Base-by-base conservation (phyloP, 2,797 vertebrate species). In the Anniella stebbinsi region DNA sequence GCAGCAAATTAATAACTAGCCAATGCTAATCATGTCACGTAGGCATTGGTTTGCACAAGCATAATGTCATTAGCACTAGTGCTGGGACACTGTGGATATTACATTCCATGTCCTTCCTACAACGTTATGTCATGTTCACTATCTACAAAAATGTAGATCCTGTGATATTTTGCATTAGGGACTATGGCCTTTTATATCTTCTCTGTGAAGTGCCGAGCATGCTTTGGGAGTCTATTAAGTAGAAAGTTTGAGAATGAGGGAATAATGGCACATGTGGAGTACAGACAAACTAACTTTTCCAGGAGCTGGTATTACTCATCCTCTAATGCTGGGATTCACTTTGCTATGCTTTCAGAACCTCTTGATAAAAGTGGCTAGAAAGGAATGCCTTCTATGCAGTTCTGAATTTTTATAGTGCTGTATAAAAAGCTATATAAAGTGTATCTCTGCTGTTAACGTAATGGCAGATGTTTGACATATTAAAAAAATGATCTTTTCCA, bases 281-380 rank as follows among this genome's bases (percentile, higher is more conserved):
- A 6, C 25, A 9, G 1, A 2, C 48, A 87, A 70, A 21, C 11
- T 4, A n/a, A 13, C 0, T 10, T 88, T 85, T 88, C 84, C 86
- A 92, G 51, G 1, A 2, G 2, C 57, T 84, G 76, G 60, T 28
- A 80, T 41, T 90, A 90, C 85, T 91, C 13, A 48, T 8, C 10
- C 15, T 11, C 67, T 73, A 69, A 85, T 80, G 75, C 80, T 67
- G 45, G 57, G 83, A 82, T 89, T 93, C 83, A 72, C 23, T 90
- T 88, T 94, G 80, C 6, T 85, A 0, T 5, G 72, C 88, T 48
- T 87, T 88, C 80, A 87, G 63, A 77, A 72, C 77, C 5, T 76
- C 90, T 67, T 67, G 6, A 86, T 82, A 82, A 93, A 93, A 23
- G 41, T 6, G 73, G 2, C 3, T 60, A 38, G 30, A 88, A 93